phyloP scores from a whole-genome alignment of 2,888 invertebrate species.

The Hirtodrosophila alboralis region DNA sequence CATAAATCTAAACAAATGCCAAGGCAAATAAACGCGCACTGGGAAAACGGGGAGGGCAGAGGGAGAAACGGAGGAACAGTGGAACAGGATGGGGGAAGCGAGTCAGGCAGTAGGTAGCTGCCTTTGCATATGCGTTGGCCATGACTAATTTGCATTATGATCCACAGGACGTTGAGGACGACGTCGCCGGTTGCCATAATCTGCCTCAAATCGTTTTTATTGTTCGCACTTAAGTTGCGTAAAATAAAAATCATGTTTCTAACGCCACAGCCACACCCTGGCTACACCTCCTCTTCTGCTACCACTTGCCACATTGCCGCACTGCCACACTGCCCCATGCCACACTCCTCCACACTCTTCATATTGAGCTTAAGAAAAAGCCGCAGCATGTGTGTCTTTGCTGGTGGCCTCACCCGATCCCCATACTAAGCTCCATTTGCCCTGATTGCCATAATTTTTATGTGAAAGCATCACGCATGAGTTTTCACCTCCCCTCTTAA shows the following conservation, averaged over 20 bases:
- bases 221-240: conserved; percentile 83
- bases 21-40: conserved; percentile 57
- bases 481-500: conserved; percentile 11
- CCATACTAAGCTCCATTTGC: conserved; percentile 75
- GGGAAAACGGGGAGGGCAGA: conserved; percentile 2
- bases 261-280: conserved; percentile 55
- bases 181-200: conserved; percentile 68
- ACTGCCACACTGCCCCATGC: too few species aligned
- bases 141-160: conserved; percentile 81
- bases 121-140: conserved; percentile 73
- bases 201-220: conserved; percentile 80
- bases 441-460: conserved; percentile 77
- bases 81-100: neutral
- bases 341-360: neutral
- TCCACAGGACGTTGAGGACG: conserved; percentile 29
- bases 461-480: conserved; percentile 79
- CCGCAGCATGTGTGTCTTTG: conserved; percentile 54
- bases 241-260: conserved; percentile 83
- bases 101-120: conserved; percentile 1
- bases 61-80: too few species aligned
- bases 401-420: conserved; percentile 35
- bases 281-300: neutral
- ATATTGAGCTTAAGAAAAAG: conserved; percentile 41
- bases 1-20: conserved; percentile 77
- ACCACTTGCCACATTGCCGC: too few species aligned